A percentile compares a stretch with the other conserved stretches of the same genome.
Evolutionary conservation across 2,888 invertebrate genomes (phyloP).

Genomic region (Pammene fasciana): DNA sequence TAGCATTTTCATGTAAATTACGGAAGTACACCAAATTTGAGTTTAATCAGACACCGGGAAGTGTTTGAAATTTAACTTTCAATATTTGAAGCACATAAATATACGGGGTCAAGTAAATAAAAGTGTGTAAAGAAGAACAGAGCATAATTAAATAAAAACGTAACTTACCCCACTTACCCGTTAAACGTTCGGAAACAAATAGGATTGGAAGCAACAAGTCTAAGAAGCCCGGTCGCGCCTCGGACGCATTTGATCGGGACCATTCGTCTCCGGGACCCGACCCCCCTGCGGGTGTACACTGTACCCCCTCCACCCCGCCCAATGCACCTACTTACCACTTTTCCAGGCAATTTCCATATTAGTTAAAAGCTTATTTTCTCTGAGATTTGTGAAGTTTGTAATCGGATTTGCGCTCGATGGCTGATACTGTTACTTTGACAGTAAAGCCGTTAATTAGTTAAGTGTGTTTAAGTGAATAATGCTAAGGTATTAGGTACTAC

Average conservation of each 20-base stretch:
- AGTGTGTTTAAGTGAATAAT: slow-evolving; percentile 14
- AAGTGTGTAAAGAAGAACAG: background rate
- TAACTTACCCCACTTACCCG: slow-evolving; percentile 32
- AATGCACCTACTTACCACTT: slow-evolving; percentile 50
- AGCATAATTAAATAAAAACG: slow-evolving; percentile 29
- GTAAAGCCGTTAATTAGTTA: slow-evolving; percentile 30
- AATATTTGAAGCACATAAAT: no score
- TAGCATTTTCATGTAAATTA: no score
- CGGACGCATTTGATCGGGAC: slow-evolving; percentile 67
- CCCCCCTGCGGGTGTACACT: slow-evolving; percentile 43
- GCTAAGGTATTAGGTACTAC: background rate
- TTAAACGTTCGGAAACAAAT: slow-evolving; percentile 50
- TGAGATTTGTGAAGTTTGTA: slow-evolving; percentile 44
- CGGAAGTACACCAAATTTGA: no score
- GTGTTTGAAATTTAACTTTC: no score
- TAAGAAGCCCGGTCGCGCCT: slow-evolving; percentile 60
- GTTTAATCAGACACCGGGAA: no score
- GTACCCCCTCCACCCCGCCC: slow-evolving; percentile 28
- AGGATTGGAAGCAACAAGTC: slow-evolving; percentile 73
- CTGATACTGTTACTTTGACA: slow-evolving; percentile 22
- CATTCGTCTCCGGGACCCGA: slow-evolving; percentile 66
- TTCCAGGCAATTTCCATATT: slow-evolving; percentile 54
- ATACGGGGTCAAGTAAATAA: background rate
- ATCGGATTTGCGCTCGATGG: slow-evolving; percentile 37
- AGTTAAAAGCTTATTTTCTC: slow-evolving; percentile 45